Conservation (phyloP, 1,140 invertebrate species). For the Caenorhabditis brenneri region DNA sequence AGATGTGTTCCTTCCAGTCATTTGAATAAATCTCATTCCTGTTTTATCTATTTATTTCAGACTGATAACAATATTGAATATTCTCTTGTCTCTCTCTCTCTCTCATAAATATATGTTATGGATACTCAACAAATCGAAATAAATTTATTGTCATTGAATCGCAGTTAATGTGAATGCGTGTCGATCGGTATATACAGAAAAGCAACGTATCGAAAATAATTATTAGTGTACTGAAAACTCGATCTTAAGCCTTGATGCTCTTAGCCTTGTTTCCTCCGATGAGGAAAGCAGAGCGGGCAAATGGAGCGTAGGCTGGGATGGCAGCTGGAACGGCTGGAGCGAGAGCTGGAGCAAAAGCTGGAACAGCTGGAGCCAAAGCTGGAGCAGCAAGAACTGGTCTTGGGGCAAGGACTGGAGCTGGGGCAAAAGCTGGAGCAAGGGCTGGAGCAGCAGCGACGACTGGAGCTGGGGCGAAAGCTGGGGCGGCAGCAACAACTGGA, state of each 20-base stretch:
- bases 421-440: background rate
- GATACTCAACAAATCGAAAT: background rate
- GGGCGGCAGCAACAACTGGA: background rate
- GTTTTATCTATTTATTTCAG: too few species aligned
- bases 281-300: conserved; percentile 28
- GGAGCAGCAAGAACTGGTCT: background rate
- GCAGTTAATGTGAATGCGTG: background rate
- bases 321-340: conserved; percentile 15
- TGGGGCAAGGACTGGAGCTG: background rate
- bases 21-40: too few species aligned
- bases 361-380: background rate
- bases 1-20: too few species aligned
- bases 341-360: background rate
- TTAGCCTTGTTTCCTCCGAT: conserved; percentile 29
- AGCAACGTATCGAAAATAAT: background rate
- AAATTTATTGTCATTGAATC: conserved; percentile 32
- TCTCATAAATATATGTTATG: too few species aligned
- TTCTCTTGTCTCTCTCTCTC: too few species aligned
- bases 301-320: conserved; percentile 40
- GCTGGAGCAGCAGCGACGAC: conserved; percentile 47
- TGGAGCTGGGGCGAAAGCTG: conserved; percentile 38
- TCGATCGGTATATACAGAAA: conserved; percentile 40
- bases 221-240: background rate
- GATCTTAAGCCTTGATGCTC: conserved; percentile 23
- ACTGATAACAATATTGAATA: too few species aligned